Percentiles rank a stretch among this genome's conserved stretches.
Conservation (phyloP, 2,888 invertebrate genomes). For the Escarpia spicata region DNA sequence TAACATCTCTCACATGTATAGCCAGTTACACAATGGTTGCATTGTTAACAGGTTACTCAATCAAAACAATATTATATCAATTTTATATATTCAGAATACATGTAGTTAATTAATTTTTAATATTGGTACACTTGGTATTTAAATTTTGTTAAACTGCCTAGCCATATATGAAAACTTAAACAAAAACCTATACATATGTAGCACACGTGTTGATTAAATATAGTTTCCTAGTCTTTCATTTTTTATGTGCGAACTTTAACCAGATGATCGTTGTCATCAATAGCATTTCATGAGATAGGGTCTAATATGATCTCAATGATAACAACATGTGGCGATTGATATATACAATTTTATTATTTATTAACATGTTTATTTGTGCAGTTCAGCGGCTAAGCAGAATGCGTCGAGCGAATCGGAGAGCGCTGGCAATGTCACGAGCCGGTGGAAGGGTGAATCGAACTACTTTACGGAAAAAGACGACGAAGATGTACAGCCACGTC, state of each 20-base stretch:
- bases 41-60: no score
- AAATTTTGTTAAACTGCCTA: no score
- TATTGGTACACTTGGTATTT: neutral
- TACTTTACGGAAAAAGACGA: neutral
- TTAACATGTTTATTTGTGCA: neutral
- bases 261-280: neutral
- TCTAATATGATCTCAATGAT: neutral
- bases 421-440: neutral
- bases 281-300: neutral
- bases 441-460: neutral
- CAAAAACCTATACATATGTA: neutral
- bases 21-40: no score
- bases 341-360: neutral
- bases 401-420: neutral
- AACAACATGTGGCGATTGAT: neutral
- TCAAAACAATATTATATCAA: no score
- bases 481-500: neutral
- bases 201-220: neutral
- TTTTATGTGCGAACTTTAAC: neutral
- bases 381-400: neutral
- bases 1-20: no score
- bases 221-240: neutral
- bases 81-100: neutral
- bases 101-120: neutral
- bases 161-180: neutral